Evolutionary conservation across 1,140 invertebrate species (phyloP).

Genomic region (Diprion similis): DNA sequence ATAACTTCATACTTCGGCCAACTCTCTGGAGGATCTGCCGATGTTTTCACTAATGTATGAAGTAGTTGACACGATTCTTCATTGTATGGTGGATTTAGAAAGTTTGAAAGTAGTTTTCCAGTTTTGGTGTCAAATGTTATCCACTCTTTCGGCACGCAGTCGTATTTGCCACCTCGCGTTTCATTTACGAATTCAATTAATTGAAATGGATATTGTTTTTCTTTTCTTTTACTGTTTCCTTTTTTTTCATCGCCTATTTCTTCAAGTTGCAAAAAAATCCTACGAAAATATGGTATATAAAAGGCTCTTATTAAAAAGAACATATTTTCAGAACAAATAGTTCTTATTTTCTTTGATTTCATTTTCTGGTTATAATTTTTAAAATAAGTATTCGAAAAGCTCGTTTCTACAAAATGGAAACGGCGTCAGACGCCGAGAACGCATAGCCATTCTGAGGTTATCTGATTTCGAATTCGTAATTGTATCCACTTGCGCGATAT

Average conservation of each 20-base stretch:
- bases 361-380: neutral
- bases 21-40: neutral
- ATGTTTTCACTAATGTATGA: neutral
- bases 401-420: neutral
- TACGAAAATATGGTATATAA: neutral
- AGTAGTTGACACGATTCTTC: neutral
- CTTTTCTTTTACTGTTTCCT: neutral
- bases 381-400: neutral
- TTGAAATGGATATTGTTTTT: slow-evolving; percentile 1
- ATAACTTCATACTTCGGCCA: neutral
- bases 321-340: neutral
- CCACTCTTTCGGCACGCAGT: neutral
- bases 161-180: neutral
- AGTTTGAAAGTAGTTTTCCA: neutral
- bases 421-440: too few relatives aligned
- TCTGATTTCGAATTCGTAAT: neutral
- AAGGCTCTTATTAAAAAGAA: neutral
- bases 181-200: neutral
- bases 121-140: neutral
- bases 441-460: neutral
- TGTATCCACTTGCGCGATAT: neutral
- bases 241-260: neutral
- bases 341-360: neutral
- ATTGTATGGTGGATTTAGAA: neutral
- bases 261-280: neutral